Percentiles rank a stretch among this genome's conserved stretches.
Evolutionary conservation across 2,888 invertebrate genomes (phyloP).

Genomic region (Stenodera caucasica): DNA sequence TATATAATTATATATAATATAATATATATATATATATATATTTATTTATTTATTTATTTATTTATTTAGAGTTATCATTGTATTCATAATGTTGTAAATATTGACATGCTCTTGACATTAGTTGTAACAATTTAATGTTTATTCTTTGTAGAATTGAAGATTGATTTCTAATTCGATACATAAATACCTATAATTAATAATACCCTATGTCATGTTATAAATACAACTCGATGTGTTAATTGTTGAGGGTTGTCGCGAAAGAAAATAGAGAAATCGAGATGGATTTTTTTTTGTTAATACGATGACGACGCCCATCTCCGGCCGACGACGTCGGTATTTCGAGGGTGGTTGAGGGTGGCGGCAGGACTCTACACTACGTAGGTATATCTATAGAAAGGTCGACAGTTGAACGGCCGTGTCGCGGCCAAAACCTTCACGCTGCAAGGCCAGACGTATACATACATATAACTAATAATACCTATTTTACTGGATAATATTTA

Average conservation of each 20-base stretch:
- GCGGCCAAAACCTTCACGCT: constrained; percentile 48
- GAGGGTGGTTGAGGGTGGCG: constrained; percentile 27
- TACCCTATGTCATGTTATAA: too few relatives aligned
- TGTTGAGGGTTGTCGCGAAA: constrained; percentile 6
- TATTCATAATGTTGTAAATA: background rate
- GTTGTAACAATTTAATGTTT: background rate
- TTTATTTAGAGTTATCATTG: constrained; percentile 2
- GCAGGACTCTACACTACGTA: constrained; percentile 33
- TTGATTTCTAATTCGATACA: too few relatives aligned
- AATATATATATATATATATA: too few relatives aligned
- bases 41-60: too few relatives aligned
- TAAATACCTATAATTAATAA: too few relatives aligned
- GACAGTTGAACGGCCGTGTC: constrained; percentile 45
- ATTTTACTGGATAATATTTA: constrained; percentile 35
- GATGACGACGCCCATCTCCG: constrained; percentile 35
- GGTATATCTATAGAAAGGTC: constrained; percentile 43
- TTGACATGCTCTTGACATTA: background rate
- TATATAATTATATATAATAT: too few relatives aligned
- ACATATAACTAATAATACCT: constrained; percentile 44
- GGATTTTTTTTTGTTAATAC: constrained; percentile 37
- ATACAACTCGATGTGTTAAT: too few relatives aligned
- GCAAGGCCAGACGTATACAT: constrained; percentile 48
- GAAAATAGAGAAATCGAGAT: constrained; percentile 33
- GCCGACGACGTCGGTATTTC: constrained; percentile 25
- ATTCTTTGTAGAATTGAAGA: constrained; percentile 17